These are phyloP conservation scores for Sinelater perroti DNA, from an alignment of 2,888 invertebrate species.

Conservation along the genomic window DNA sequence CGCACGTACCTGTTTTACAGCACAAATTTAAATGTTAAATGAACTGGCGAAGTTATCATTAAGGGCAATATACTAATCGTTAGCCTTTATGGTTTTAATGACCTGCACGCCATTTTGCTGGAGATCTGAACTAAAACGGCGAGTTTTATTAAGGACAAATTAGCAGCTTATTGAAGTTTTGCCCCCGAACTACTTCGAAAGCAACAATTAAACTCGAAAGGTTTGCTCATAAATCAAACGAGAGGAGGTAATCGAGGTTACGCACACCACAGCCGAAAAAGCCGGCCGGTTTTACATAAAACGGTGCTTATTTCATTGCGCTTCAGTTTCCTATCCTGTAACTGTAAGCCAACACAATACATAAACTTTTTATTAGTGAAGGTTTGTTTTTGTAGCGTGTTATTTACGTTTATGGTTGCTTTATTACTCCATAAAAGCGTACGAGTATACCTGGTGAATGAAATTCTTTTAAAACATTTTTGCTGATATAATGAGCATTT, in stretches of 20 bases:
- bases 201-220: too few relatives aligned
- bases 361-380: slow-evolving; percentile 22
- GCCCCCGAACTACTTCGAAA: too few relatives aligned
- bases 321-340: not conserved
- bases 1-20: slow-evolving; percentile 17
- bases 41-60: slow-evolving; percentile 22
- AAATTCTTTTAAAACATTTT: slow-evolving; percentile 3
- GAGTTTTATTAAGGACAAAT: too few relatives aligned
- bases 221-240: too few relatives aligned
- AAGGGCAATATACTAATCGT: slow-evolving; percentile 20
- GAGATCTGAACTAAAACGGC: too few relatives aligned
- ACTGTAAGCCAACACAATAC: slow-evolving; percentile 17
- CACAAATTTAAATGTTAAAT: slow-evolving; percentile 27
- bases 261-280: not conserved
- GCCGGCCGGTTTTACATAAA: not conserved
- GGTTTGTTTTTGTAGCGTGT: slow-evolving; percentile 15
- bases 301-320: slow-evolving; percentile 19
- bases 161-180: too few relatives aligned
- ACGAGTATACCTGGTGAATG: slow-evolving; percentile 17
- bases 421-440: slow-evolving; percentile 17
- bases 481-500: too few relatives aligned
- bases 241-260: too few relatives aligned
- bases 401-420: slow-evolving; percentile 28
- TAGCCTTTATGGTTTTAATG: slow-evolving; percentile 17
- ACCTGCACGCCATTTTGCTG: too few relatives aligned